Evolutionary conservation across 2,797 vertebrate genomes (phyloP), one percentile per base, ranked within the genome.

Genomic region (Tragelaphus eurycerus): DNA sequence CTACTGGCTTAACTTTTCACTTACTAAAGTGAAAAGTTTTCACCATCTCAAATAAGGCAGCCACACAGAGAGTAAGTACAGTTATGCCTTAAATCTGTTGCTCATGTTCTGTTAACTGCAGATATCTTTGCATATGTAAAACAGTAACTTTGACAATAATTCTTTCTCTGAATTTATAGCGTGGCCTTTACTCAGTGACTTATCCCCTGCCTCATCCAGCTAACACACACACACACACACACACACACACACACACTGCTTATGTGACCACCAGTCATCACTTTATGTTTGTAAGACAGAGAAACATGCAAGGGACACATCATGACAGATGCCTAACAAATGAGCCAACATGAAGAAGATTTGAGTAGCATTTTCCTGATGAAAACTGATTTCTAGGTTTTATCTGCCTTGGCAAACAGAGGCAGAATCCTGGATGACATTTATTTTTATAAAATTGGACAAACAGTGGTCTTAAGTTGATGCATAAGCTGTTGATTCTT

Each of bases 361-460:
- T 31, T 86, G 50, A 83, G 50, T 74, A 96, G 62, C 12, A n/a
- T 96, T 96, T 97, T 95, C 34, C 13, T 54, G 31, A 96, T 88
- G 79, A 90, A 92, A 96, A 62, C 27, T 48, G 60, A 94, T 97
- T 97, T 92, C 71, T 89, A 82, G 93, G 84, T 52, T 87, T 96
- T 87, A 89, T 84, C 89, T 93, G 14, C 95, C 46, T 86, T 95
- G 85, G 55, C 76, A 95, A 96, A 93, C 50, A 94, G 55, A 96
- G 11, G 60, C 43, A 95, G 81, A 89, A 52, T 96, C 48, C 81
- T 57, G 59, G 52, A 48, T 94, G 95, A 88, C 89, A 96, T 79
- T 96, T 95, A 86, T 88, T 97, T 96, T 97, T 96, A 97, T 97
- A 93, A 97, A 97, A 93, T 55, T 86, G 79, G 92, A 16, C 46